These are phyloP conservation scores for Cataglyphis altisquamis DNA, from an alignment of 2,888 invertebrate species.

Conservation along the genomic window DNA sequence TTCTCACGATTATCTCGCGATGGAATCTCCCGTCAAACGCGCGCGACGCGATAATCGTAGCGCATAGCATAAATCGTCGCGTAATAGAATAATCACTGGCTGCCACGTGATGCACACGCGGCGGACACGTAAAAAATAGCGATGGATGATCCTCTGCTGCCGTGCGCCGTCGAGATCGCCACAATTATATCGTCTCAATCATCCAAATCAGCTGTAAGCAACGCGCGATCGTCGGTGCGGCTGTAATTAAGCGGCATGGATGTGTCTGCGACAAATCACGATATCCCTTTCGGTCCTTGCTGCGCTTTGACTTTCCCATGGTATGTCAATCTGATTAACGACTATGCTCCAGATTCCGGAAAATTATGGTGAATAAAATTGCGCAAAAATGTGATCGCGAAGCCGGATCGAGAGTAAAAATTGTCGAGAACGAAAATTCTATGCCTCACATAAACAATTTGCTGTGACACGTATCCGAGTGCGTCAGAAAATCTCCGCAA, in stretches of 20 bases:
- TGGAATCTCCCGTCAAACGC: conserved; percentile 56
- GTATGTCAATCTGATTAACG: conserved; percentile 79
- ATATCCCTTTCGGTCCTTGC: conserved; percentile 43
- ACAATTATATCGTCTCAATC: conserved; percentile 74
- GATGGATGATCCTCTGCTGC: conserved; percentile 23
- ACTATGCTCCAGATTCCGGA: conserved; percentile 71
- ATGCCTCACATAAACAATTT: conserved; percentile 45
- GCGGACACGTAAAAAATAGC: conserved; percentile 35
- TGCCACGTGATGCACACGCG: conserved; percentile 56
- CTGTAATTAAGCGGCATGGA: conserved; percentile 73
- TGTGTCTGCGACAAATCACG: conserved; percentile 80
- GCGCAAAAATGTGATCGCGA: conserved; percentile 46
- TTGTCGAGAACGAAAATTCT: neutral
- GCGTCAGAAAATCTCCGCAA: conserved; percentile 4
- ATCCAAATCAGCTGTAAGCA: conserved; percentile 76
- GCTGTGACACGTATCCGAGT: neutral
- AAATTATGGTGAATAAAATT: conserved; percentile 70
- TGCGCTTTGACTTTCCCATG: conserved; percentile 73
- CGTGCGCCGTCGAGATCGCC: conserved; percentile 55
- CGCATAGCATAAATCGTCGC: conserved; percentile 74
- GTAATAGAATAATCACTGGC: conserved; percentile 81
- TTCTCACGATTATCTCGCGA: conserved; percentile 32
- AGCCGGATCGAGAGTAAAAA: conserved; percentile 47
- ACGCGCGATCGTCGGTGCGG: conserved; percentile 75
- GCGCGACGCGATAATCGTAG: conserved; percentile 66